These are phyloP conservation scores for Anthopleura xanthogrammica DNA, from an alignment of 92 coral and sea anemone species.

Conservation along the genomic window DNA sequence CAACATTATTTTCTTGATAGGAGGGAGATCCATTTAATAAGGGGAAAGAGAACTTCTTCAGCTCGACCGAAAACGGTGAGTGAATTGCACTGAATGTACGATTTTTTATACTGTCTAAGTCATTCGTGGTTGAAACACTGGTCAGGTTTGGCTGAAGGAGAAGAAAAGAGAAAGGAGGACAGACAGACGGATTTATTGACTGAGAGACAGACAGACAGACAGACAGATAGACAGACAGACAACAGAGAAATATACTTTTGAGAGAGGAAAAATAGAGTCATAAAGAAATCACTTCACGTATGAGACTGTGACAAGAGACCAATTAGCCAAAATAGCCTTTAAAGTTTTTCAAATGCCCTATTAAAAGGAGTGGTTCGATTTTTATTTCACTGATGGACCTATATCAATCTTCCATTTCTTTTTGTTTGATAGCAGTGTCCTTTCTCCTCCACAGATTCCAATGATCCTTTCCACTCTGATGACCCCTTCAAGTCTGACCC, in stretches of 20 bases:
- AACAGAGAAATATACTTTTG: no score
- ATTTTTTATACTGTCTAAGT: not conserved
- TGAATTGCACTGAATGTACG: not conserved
- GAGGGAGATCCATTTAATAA: conserved; percentile 97
- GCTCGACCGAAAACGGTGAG: conserved; percentile 71
- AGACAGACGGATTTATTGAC: no score
- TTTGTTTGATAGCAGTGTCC: not conserved
- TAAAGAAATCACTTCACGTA: no score
- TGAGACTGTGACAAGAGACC: no score
- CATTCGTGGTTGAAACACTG: not conserved
- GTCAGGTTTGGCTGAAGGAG: no score
- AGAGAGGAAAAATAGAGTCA: no score
- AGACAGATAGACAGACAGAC: no score
- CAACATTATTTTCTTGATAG: conserved; percentile 17
- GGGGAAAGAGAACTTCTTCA: conserved; percentile 88
- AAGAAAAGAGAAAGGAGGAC: no score
- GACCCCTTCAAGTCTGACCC: conserved; percentile 99
- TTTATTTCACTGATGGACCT: not conserved
- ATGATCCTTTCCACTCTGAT: conserved; percentile 93
- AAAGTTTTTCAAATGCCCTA: no score
- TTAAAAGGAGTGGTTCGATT: no score
- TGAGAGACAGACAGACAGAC: no score
- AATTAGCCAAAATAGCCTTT: no score
- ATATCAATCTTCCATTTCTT: not conserved
- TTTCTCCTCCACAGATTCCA: conserved; percentile 48